These are phyloP conservation scores for Drosophila histrio DNA, from an alignment of 2,888 invertebrate species.

Conservation along the genomic window DNA sequence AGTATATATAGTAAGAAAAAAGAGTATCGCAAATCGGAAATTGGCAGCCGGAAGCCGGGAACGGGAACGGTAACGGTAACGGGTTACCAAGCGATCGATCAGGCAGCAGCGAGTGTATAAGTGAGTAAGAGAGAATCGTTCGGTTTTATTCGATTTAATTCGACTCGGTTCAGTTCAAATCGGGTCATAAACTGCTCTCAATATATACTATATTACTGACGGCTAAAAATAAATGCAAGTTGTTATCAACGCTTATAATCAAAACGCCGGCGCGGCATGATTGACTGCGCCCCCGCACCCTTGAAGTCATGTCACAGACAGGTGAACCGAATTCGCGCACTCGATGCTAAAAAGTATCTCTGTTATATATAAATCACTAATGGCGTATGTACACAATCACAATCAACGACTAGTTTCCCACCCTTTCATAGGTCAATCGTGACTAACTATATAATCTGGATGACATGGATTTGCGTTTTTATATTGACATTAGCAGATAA, in stretches of 20 bases:
- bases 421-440: background rate
- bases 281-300: slow-evolving; percentile 47
- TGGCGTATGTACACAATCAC: slow-evolving; percentile 1
- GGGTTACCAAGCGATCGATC: slow-evolving; percentile 20
- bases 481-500: slow-evolving; percentile 2
- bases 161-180: slow-evolving; percentile 29
- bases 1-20: background rate
- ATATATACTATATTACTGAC: slow-evolving; percentile 30
- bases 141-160: slow-evolving; percentile 18
- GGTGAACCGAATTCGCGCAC: slow-evolving; percentile 47
- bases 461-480: slow-evolving; percentile 6
- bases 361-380: slow-evolving; percentile 2
- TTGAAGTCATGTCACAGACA: slow-evolving; percentile 23
- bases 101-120: slow-evolving; percentile 21
- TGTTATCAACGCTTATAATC: slow-evolving; percentile 64
- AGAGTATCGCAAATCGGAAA: background rate
- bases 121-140: slow-evolving; percentile 13
- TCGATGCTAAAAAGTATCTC: slow-evolving; percentile 8
- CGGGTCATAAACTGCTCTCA: slow-evolving; percentile 50
- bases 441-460: slow-evolving; percentile 15
- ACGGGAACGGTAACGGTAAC: background rate
- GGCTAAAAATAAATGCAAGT: slow-evolving; percentile 66
- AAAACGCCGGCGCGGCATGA: slow-evolving; percentile 59
- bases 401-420: slow-evolving; percentile 1
- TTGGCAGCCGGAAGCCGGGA: background rate